Base-by-base conservation (phyloP, 2,888 invertebrate genomes). In the Byasa hedistus region DNA sequence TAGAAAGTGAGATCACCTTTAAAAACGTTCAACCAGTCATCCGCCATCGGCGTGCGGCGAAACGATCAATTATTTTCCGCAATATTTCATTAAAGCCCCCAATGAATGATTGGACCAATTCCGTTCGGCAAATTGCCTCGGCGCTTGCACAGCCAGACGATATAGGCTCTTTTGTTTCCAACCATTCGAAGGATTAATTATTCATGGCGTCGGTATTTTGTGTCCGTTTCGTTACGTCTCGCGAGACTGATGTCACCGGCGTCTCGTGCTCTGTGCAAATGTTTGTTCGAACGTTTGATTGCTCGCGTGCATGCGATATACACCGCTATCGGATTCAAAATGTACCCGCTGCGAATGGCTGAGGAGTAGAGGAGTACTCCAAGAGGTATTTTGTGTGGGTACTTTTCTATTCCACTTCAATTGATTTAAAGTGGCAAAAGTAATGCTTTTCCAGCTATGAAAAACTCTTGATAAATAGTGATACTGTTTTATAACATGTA, bases 21-120 rank as follows among this genome's bases (percentile, higher is more conserved):
- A 48, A n/a, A 48, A 48, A n/a, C 61, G 58, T 66, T 52, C 44
- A 60, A 27, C 32, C 36, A 19, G 22, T 48, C 59, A 60, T 17
- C 48, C 60, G 48, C 59, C 48, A 23, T 55, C 57, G 61, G 10
- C 22, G 27, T 24, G 57, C 22, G 17, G 39, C 60, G 64, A 67
- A 60, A 27, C 67, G 67, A 67, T 67, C 67, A 64, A 64, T 67
- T 67, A 67, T 67, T 57, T 67, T 64, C 52, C 60, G 64, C 67
- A 51, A 57, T 67, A 63, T 67, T 64, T 60, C 59, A 64, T 67
- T 67, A 67, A 67, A 64, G 66, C 62, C 62, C 58, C 66, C 62
- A 59, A 63, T 67, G 67, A 67, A 57, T 67, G 63, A 67, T 67
- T 67, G 55, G 64, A 67, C 59, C 67, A 67, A 67, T 67, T 57